Conservation (phyloP, 2,888 invertebrate species). For the Drosophila leonis region DNA sequence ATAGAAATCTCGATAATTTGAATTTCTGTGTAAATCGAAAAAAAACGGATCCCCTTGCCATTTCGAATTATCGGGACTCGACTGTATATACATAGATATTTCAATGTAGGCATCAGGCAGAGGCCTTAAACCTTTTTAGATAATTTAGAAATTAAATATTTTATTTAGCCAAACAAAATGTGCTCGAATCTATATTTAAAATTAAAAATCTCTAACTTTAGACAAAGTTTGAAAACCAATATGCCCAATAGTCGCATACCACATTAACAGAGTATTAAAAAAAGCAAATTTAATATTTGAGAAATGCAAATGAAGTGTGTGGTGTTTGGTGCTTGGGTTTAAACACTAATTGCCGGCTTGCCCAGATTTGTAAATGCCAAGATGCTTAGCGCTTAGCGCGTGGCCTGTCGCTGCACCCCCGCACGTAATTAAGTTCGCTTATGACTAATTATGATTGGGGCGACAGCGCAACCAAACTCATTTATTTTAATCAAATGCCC, state of each 20-base stretch:
- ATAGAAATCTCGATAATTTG: no score
- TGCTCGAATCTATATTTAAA: no score
- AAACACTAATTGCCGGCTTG: slow-evolving; percentile 19
- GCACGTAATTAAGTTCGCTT: slow-evolving; percentile 32
- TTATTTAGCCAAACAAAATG: no score
- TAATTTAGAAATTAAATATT: no score
- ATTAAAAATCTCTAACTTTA: no score
- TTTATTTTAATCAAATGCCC: not conserved
- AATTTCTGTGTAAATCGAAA: no score
- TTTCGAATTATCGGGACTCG: no score
- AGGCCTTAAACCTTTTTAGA: no score
- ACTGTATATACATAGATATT: no score
- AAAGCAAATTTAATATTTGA: not conserved
- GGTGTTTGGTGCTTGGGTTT: not conserved
- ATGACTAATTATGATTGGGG: slow-evolving; percentile 44
- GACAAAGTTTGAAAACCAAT: not conserved
- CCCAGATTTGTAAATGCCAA: slow-evolving; percentile 20
- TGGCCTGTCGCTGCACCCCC: not conserved
- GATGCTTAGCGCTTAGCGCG: slow-evolving; percentile 5
- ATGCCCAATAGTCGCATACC: not conserved
- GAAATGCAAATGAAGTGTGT: slow-evolving; percentile 2
- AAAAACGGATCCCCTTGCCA: no score
- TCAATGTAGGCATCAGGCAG: no score
- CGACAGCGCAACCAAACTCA: slow-evolving; percentile 10
- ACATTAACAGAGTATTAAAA: not conserved